phyloP scores from a whole-genome alignment of 2,888 invertebrate species.

The Melieria omissa region DNA sequence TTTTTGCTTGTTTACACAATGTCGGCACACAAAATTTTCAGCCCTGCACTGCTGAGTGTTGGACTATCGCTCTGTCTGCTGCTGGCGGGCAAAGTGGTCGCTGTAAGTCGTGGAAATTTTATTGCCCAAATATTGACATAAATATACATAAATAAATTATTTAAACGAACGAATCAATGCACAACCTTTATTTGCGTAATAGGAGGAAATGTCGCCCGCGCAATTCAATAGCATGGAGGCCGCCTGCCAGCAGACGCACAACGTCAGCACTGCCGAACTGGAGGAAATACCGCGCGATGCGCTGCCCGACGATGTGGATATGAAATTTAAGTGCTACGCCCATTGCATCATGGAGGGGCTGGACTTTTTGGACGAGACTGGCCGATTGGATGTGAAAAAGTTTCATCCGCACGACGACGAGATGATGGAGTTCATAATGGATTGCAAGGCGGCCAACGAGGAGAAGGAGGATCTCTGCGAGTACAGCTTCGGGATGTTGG shows the following conservation, averaged over 20 bases:
- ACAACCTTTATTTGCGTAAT: background rate
- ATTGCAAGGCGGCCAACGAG: conserved; percentile 39
- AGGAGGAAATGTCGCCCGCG: background rate
- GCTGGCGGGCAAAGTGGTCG: too few relatives aligned
- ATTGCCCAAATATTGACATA: too few relatives aligned
- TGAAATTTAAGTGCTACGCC: conserved; percentile 29
- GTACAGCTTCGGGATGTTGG: conserved; percentile 29
- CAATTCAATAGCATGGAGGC: background rate
- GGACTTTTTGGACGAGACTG: conserved; percentile 26
- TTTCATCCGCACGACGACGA: conserved; percentile 5
- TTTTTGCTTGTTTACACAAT: too few relatives aligned
- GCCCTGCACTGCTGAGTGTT: too few relatives aligned
- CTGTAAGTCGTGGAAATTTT: too few relatives aligned
- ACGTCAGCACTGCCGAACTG: conserved; percentile 20
- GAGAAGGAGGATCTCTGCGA: conserved; percentile 39
- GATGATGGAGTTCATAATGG: background rate
- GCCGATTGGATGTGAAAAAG: conserved; percentile 21
- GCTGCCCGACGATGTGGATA: conserved; percentile 4
- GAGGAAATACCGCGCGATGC: conserved; percentile 1
- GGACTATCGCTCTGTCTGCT: too few relatives aligned
- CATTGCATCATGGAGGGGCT: conserved; percentile 30
- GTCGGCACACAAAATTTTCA: too few relatives aligned
- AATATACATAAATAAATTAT: too few relatives aligned
- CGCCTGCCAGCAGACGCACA: conserved; percentile 17
- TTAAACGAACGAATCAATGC: too few relatives aligned